These are phyloP conservation scores for Myotis yumanensis DNA, from an alignment of 2,113 vertebrate genomes.

Conservation along the genomic window DNA sequence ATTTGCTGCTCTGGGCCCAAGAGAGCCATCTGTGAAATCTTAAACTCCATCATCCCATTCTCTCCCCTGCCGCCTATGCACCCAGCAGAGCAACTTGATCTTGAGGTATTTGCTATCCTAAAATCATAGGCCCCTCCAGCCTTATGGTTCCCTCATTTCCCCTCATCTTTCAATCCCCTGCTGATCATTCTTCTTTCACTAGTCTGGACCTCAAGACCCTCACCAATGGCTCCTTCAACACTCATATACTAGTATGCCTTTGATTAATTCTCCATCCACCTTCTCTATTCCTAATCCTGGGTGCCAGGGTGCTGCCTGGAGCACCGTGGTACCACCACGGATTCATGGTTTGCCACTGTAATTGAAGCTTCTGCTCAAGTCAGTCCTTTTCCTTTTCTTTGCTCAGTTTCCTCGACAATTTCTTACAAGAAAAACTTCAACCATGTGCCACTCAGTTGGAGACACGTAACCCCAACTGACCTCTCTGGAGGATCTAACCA, in stretches of 20 bases:
- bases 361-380: neutral
- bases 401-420: neutral
- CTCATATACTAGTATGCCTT: neutral
- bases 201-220: neutral
- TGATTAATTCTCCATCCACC: neutral
- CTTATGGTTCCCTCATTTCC: neutral
- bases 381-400: neutral
- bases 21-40: neutral
- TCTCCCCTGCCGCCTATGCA: neutral
- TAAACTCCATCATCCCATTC: neutral
- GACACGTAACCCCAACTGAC: neutral
- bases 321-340: accelerated
- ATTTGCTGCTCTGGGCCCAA: neutral
- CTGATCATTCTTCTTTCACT: neutral
- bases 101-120: neutral
- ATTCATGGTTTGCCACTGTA: neutral
- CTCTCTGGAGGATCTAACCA: neutral
- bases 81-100: neutral
- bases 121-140: neutral
- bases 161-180: neutral
- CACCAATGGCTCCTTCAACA: neutral
- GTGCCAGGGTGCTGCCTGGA: neutral
- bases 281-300: neutral
- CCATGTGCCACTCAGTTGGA: neutral
- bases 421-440: neutral